Percentiles rank a stretch among this genome's conserved stretches.
Conservation (phyloP, 2,888 invertebrate species). For the Plemyria rubiginata region DNA sequence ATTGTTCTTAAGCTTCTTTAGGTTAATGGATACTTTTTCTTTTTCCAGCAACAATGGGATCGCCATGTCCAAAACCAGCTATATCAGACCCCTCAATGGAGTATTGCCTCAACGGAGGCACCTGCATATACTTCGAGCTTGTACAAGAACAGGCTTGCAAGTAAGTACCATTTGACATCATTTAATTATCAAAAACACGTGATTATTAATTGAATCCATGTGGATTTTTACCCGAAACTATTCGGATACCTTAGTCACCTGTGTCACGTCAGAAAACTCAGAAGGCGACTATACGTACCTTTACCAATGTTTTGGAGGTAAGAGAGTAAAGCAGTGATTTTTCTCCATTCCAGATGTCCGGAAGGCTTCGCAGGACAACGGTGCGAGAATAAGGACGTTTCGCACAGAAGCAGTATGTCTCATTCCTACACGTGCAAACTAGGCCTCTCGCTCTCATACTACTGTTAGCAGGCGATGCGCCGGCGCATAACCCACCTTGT, state of each 20-base stretch:
- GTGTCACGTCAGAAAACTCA: conserved; percentile 23
- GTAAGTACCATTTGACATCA: conserved; percentile 84
- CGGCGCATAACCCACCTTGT: conserved; percentile 76
- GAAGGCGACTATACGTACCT: conserved; percentile 22
- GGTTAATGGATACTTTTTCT: background rate
- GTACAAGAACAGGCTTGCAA: conserved; percentile 93
- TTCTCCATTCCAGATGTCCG: conserved; percentile 87
- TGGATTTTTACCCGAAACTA: background rate
- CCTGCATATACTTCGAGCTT: conserved; percentile 91
- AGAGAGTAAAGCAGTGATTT: conserved; percentile 3
- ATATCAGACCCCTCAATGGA: conserved; percentile 76
- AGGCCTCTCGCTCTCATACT: conserved; percentile 91
- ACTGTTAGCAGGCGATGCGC: conserved; percentile 86
- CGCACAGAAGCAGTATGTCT: conserved; percentile 91
- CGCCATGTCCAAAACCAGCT: conserved; percentile 86
- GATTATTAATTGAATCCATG: background rate
- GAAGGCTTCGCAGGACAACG: conserved; percentile 92
- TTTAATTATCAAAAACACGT: background rate
- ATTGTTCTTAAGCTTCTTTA: background rate
- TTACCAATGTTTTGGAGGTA: background rate
- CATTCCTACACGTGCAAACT: conserved; percentile 91
- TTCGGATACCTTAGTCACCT: conserved; percentile 3
- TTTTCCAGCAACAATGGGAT: conserved; percentile 80
- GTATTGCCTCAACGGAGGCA: conserved; percentile 95
- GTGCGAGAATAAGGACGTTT: conserved; percentile 92